These are phyloP conservation scores for Benitochromis conjunctus DNA, from an alignment of 2,113 vertebrate genomes.

Conservation along the genomic window DNA sequence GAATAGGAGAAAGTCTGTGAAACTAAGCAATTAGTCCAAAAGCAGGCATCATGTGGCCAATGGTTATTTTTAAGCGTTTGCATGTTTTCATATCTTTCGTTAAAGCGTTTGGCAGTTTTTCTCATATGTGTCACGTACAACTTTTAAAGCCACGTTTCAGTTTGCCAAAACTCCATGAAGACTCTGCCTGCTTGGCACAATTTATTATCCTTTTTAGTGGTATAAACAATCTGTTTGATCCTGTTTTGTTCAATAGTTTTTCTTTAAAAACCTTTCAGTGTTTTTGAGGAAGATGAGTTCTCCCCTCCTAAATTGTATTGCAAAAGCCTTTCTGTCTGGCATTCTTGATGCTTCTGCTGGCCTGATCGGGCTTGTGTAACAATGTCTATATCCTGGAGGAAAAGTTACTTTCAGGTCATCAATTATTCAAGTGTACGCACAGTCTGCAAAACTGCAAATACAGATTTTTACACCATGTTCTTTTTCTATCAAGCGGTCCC, in stretches of 20 bases:
- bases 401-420: constrained; percentile 14
- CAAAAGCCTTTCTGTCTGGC: neutral
- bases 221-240: neutral
- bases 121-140: neutral
- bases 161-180: neutral
- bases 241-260: neutral
- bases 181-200: neutral
- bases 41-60: neutral
- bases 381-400: constrained; percentile 33
- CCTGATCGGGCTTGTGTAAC: constrained; percentile 4
- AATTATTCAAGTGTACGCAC: constrained; percentile 30
- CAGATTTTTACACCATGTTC: neutral
- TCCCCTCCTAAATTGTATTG: neutral
- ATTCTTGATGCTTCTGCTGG: neutral
- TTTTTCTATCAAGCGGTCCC: neutral
- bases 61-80: neutral
- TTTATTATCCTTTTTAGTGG: neutral
- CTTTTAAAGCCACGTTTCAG: neutral
- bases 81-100: neutral
- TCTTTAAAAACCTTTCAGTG: neutral
- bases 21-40: neutral
- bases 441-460: neutral
- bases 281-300: neutral
- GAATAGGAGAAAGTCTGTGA: neutral
- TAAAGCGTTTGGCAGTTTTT: neutral